A percentile compares a stretch with the other conserved stretches of the same genome.
Evolutionary conservation across 2,888 invertebrate genomes (phyloP).

Genomic region (Cheiracanthium punctorium): DNA sequence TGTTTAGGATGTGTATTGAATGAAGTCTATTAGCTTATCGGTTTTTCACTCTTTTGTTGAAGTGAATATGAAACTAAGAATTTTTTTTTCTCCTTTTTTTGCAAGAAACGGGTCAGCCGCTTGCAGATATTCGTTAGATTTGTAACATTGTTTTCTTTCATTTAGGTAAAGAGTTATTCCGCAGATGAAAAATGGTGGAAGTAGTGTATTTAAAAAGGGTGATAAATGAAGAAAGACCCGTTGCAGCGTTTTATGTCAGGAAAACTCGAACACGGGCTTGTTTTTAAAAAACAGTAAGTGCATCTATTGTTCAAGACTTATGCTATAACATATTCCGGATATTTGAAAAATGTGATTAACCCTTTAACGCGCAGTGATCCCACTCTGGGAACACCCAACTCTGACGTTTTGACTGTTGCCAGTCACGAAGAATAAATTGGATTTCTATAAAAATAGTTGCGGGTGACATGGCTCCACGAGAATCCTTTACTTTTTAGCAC

Average conservation of each 20-base stretch:
- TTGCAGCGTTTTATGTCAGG: neutral
- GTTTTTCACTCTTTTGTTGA: neutral
- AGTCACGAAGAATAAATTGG: too few relatives aligned
- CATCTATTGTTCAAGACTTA: too few relatives aligned
- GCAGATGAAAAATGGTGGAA: neutral
- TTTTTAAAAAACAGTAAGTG: too few relatives aligned
- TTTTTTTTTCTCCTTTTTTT: neutral
- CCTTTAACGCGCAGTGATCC: too few relatives aligned
- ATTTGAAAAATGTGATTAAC: too few relatives aligned
- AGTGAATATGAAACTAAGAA: slow-evolving; percentile 2
- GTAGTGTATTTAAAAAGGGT: neutral
- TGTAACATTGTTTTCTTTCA: neutral
- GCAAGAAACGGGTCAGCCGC: neutral
- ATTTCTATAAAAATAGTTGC: too few relatives aligned
- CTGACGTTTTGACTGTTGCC: too few relatives aligned
- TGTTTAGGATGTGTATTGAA: slow-evolving; percentile 19
- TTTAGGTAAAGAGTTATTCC: neutral
- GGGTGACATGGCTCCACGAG: too few relatives aligned
- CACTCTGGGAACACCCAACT: too few relatives aligned
- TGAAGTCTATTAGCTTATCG: slow-evolving; percentile 21
- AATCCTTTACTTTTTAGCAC: too few relatives aligned
- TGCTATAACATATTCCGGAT: too few relatives aligned
- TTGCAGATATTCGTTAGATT: neutral
- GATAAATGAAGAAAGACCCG: neutral
- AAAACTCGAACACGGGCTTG: neutral